Percentiles rank a stretch among this genome's conserved stretches.
Conservation (phyloP, 2,113 vertebrate genomes). For the Oxyura jamaicensis region DNA sequence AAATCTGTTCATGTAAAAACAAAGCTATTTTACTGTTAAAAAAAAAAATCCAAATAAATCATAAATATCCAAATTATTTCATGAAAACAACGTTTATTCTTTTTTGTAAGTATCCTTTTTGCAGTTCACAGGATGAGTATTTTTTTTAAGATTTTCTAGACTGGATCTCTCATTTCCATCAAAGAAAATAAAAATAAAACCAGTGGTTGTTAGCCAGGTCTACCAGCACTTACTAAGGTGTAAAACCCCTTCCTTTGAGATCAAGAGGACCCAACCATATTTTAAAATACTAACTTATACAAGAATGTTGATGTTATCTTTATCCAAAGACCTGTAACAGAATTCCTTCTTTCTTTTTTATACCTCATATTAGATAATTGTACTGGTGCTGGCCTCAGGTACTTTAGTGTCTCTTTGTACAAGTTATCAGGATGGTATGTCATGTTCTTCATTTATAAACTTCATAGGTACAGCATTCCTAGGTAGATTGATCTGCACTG, state of each 20-base stretch:
- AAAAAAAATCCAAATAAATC: background rate
- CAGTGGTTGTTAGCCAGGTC: background rate
- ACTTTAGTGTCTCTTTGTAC: background rate
- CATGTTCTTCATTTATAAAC: background rate
- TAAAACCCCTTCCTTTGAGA: background rate
- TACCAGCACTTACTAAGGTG: background rate
- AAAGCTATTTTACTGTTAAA: background rate
- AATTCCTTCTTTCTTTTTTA: background rate
- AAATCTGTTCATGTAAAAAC: background rate
- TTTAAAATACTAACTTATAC: background rate
- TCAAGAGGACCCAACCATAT: background rate
- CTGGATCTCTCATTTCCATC: background rate
- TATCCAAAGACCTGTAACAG: background rate
- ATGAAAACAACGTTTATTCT: background rate
- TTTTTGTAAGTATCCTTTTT: background rate
- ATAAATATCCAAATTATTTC: background rate
- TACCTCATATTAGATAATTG: background rate
- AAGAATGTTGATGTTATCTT: background rate
- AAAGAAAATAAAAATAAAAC: background rate
- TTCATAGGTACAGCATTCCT: background rate
- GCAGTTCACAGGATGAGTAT: background rate
- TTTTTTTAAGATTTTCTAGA: background rate
- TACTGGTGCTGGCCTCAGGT: background rate
- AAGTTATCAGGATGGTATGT: background rate
- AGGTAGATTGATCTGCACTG: background rate